Percentiles rank a stretch among this genome's conserved stretches.
Evolutionary conservation across 2,797 vertebrate genomes (phyloP).

Genomic region (Dendrocincla fuliginosa): DNA sequence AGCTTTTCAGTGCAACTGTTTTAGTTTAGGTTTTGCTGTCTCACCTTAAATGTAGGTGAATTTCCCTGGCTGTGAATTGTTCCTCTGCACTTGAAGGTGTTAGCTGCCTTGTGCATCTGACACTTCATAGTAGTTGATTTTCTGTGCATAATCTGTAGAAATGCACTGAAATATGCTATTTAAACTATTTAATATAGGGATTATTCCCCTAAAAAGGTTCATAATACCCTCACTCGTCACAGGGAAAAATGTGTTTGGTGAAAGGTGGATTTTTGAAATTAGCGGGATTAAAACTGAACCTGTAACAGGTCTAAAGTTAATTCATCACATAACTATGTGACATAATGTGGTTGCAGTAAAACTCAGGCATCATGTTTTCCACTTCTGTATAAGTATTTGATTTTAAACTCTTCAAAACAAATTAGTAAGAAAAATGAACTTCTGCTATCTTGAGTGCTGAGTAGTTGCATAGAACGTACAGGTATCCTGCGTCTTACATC

Average conservation of each 20-base stretch:
- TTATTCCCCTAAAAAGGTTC: neutral
- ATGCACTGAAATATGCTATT: neutral
- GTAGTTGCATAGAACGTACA: neutral
- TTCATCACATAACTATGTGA: fast-evolving
- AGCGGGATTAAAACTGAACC: neutral
- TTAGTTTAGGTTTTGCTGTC: neutral
- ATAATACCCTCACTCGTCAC: fast-evolving
- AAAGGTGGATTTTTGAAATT: neutral
- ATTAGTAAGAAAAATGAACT: neutral
- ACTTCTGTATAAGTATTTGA: neutral
- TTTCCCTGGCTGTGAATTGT: neutral
- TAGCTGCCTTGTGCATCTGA: neutral
- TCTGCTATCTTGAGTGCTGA: neutral
- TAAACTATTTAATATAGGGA: neutral
- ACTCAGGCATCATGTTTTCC: neutral
- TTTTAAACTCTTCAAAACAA: neutral
- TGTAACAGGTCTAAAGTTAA: neutral
- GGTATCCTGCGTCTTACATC: neutral
- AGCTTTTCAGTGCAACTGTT: neutral
- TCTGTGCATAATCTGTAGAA: neutral
- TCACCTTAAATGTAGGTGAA: neutral
- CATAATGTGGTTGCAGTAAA: neutral
- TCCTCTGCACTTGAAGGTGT: neutral
- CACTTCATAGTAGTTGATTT: neutral
- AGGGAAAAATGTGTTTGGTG: neutral